Percentiles rank a stretch among this genome's conserved stretches.
phyloP scores from a whole-genome alignment of 2,888 invertebrate species.

The Pseudanteris insignis region DNA sequence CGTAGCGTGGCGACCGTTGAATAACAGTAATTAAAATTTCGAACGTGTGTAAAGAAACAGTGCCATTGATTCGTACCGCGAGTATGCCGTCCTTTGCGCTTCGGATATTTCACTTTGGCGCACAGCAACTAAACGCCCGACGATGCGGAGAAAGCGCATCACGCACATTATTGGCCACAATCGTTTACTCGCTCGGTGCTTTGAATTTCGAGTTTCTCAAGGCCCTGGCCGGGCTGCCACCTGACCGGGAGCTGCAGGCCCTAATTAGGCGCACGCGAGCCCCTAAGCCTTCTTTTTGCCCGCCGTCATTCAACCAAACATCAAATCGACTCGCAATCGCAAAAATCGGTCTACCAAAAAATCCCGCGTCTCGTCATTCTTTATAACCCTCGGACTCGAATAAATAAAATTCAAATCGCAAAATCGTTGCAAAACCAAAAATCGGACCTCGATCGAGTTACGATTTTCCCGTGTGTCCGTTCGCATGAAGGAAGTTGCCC shows the following conservation, averaged over 20 bases:
- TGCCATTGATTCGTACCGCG: no score
- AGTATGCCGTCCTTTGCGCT: not conserved
- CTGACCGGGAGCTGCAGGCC: constrained; percentile 58
- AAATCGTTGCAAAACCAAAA: no score
- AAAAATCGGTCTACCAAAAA: constrained; percentile 24
- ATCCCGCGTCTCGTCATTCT: constrained; percentile 12
- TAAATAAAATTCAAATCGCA: constrained; percentile 28
- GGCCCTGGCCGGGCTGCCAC: constrained; percentile 52
- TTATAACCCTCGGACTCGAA: constrained; percentile 12
- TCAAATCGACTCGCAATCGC: constrained; percentile 20
- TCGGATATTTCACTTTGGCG: constrained; percentile 15
- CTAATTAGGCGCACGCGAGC: constrained; percentile 62
- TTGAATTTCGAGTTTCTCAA: constrained; percentile 52
- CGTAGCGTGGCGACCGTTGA: no score
- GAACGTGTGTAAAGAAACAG: no score
- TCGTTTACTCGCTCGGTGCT: constrained; percentile 45
- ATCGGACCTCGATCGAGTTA: no score
- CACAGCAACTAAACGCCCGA: constrained; percentile 24
- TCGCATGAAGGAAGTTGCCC: no score
- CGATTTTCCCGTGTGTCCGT: no score
- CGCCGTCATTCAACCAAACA: constrained; percentile 6
- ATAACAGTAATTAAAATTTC: no score
- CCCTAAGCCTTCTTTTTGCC: constrained; percentile 41
- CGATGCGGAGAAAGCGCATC: constrained; percentile 27
- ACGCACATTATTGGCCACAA: constrained; percentile 23